These are phyloP conservation scores for Litoditis marina DNA, from an alignment of 2,888 invertebrate genomes.

Conservation along the genomic window DNA sequence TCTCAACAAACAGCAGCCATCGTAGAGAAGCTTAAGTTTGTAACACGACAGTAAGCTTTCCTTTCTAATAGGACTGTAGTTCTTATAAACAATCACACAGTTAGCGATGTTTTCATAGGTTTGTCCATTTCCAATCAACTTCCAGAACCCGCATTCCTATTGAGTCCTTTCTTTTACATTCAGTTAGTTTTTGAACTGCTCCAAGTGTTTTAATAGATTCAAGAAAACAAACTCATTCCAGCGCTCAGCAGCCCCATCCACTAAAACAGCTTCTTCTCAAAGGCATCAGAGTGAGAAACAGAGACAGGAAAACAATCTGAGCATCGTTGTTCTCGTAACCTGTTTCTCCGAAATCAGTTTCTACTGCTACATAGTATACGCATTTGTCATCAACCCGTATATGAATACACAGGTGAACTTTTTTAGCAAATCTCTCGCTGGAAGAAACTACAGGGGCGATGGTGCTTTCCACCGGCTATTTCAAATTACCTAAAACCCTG, in stretches of 20 bases:
- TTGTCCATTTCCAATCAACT: too few species aligned
- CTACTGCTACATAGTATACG: constrained; percentile 34
- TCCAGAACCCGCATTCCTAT: not conserved
- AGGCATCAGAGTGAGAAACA: constrained; percentile 36
- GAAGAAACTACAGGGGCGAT: not conserved
- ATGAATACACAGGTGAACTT: constrained; percentile 26
- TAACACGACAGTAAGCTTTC: too few species aligned
- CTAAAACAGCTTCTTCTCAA: constrained; percentile 21
- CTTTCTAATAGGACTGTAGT: too few species aligned
- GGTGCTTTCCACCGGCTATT: not conserved
- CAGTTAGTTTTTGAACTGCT: too few species aligned
- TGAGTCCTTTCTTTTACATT: too few species aligned
- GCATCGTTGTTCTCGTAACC: constrained; percentile 28
- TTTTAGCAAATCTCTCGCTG: not conserved
- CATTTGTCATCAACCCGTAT: constrained; percentile 35
- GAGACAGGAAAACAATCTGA: constrained; percentile 34
- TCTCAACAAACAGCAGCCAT: too few species aligned
- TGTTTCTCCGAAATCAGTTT: constrained; percentile 37
- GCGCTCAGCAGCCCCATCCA: constrained; percentile 9
- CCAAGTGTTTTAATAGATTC: too few species aligned
- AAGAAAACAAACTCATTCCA: not conserved
- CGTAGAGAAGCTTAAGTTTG: too few species aligned
- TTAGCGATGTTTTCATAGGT: too few species aligned
- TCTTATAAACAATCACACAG: too few species aligned
- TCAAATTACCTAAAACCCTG: too few species aligned